phyloP scores from a whole-genome alignment of 2,113 vertebrate genomes.

The Triplophysa siluroides region DNA sequence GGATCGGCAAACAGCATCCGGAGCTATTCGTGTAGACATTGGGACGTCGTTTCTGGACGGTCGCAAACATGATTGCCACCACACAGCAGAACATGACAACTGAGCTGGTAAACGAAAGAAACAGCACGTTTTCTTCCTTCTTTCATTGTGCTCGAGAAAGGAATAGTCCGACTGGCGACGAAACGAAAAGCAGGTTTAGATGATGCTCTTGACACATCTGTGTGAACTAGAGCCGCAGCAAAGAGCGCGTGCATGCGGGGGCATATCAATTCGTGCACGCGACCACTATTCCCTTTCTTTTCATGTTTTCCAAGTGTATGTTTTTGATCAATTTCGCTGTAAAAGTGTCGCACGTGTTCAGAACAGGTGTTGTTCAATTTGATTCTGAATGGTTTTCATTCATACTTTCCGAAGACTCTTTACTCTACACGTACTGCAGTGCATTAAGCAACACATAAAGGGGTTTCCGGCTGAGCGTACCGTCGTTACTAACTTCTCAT shows the following conservation, averaged over 20 bases:
- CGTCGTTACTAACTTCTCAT: not conserved
- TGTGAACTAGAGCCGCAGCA: slow-evolving; percentile 31
- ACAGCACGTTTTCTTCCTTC: slow-evolving; percentile 4
- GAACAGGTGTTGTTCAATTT: not conserved
- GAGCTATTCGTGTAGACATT: not conserved
- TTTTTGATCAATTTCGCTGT: not conserved
- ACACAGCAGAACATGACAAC: slow-evolving; percentile 81
- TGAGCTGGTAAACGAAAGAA: slow-evolving; percentile 70
- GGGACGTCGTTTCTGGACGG: slow-evolving; percentile 56
- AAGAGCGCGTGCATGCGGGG: slow-evolving; percentile 29
- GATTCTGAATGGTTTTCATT: slow-evolving; percentile 31
- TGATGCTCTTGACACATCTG: slow-evolving; percentile 19
- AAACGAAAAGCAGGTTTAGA: not conserved
- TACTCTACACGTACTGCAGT: slow-evolving; percentile 29
- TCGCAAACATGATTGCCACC: slow-evolving; percentile 77
- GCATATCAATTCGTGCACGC: slow-evolving; percentile 1
- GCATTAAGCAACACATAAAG: slow-evolving; percentile 15
- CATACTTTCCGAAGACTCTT: slow-evolving; percentile 43
- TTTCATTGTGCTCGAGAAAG: not conserved
- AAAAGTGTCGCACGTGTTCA: not conserved
- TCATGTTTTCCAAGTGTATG: not conserved
- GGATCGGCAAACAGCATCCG: slow-evolving; percentile 13
- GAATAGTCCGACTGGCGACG: not conserved
- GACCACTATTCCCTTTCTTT: not conserved
- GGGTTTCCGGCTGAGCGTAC: not conserved